These are phyloP conservation scores for Mercenaria mercenaria DNA, from an alignment of 1,140 invertebrate genomes.

Conservation along the genomic window DNA sequence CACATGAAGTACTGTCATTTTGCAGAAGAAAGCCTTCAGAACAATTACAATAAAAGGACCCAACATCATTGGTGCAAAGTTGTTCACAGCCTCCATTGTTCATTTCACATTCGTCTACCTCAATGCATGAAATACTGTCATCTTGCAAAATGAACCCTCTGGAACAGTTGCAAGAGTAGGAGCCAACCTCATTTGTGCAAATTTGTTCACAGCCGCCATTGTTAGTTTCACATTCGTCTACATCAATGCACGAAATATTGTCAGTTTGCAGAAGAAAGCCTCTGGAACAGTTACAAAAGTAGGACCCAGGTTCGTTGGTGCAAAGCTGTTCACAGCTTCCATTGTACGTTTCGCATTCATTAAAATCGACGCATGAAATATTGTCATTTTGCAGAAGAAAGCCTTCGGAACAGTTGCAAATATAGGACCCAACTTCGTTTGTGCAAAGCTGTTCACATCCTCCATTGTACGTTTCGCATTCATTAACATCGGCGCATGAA, in stretches of 20 bases:
- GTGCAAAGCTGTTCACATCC: background rate
- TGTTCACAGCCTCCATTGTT: background rate
- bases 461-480: background rate
- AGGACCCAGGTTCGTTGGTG: background rate
- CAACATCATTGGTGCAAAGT: background rate
- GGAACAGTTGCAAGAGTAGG: background rate
- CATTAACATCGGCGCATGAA: background rate
- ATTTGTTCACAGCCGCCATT: background rate
- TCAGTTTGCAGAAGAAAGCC: background rate
- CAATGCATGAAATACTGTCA: background rate
- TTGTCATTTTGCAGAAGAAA: too few relatives aligned
- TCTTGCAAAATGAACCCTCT: background rate
- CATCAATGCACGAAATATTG: background rate
- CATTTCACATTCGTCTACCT: background rate
- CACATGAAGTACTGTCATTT: background rate
- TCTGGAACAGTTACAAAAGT: background rate
- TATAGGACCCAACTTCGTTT: background rate
- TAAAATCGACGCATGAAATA: too few relatives aligned
- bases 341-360: background rate
- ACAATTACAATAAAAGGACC: background rate
- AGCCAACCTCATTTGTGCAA: background rate
- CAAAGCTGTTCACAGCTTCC: background rate
- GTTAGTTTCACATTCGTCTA: background rate
- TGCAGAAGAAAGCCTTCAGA: background rate
- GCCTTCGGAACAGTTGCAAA: background rate